These are phyloP conservation scores for Simalia tracyae DNA, from an alignment of 2,797 vertebrate species.

Conservation along the genomic window DNA sequence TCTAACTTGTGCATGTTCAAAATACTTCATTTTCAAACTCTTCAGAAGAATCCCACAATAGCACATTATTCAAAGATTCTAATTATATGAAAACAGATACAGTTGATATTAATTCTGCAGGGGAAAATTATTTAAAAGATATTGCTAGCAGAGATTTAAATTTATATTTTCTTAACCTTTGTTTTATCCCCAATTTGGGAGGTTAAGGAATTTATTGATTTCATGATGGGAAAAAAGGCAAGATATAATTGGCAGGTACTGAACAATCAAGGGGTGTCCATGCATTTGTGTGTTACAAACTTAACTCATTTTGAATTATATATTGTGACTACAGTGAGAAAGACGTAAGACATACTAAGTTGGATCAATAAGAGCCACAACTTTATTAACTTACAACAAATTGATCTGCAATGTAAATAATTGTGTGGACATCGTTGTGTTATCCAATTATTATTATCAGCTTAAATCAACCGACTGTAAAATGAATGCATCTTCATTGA, in stretches of 20 bases:
- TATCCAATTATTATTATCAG: background rate
- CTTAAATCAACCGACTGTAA: background rate
- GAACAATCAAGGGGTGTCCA: background rate
- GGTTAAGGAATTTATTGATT: background rate
- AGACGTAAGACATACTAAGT: background rate
- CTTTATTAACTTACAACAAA: background rate
- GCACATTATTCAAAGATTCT: background rate
- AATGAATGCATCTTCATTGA: background rate
- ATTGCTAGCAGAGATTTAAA: background rate
- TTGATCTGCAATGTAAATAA: background rate
- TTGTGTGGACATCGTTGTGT: background rate
- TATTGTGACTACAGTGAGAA: background rate
- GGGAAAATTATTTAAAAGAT: background rate
- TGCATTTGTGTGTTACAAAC: background rate
- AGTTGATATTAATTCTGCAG: background rate
- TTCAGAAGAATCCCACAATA: background rate
- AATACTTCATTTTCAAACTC: constrained; percentile 9
- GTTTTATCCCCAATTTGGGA: background rate
- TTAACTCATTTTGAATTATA: background rate
- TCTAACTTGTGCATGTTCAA: background rate
- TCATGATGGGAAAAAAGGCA: background rate
- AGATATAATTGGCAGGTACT: background rate
- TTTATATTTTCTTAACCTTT: background rate
- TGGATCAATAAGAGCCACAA: background rate
- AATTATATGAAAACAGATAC: background rate